phyloP scores from a whole-genome alignment of 2,888 invertebrate species.

The Subacronicta megacephala region DNA sequence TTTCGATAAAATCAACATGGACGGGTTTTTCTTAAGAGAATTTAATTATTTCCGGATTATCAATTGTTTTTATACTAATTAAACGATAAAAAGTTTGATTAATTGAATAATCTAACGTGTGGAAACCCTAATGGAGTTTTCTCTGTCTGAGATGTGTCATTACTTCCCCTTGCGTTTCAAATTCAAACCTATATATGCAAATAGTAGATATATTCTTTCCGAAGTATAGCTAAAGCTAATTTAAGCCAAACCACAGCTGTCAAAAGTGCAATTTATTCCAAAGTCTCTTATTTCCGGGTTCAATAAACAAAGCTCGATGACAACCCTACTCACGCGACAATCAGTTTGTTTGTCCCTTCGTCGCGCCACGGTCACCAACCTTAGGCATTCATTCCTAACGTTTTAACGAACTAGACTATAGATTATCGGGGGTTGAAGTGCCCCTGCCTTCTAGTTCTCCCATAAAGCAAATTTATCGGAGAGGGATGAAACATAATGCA shows the following conservation, averaged over 20 bases:
- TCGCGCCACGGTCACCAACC: constrained; percentile 55
- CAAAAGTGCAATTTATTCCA: background rate
- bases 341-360: constrained; percentile 42
- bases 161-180: too few relatives aligned
- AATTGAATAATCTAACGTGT: too few relatives aligned
- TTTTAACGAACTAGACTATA: constrained; percentile 46
- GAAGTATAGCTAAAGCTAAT: background rate
- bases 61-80: too few relatives aligned
- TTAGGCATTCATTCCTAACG: constrained; percentile 40
- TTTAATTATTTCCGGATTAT: too few relatives aligned
- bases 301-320: background rate
- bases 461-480: constrained; percentile 52
- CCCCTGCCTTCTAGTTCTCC: constrained; percentile 24
- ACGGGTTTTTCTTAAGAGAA: too few relatives aligned
- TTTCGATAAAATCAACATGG: too few relatives aligned
- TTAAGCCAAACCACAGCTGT: background rate
- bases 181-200: too few relatives aligned
- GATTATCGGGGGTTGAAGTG: constrained; percentile 42
- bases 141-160: too few relatives aligned
- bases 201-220: too few relatives aligned
- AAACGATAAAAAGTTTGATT: too few relatives aligned
- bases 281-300: background rate
- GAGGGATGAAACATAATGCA: constrained; percentile 43
- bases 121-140: too few relatives aligned
- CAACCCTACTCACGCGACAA: constrained; percentile 32